These are phyloP conservation scores for Agapornis canus DNA, from an alignment of 2,797 vertebrate species.

Conservation along the genomic window DNA sequence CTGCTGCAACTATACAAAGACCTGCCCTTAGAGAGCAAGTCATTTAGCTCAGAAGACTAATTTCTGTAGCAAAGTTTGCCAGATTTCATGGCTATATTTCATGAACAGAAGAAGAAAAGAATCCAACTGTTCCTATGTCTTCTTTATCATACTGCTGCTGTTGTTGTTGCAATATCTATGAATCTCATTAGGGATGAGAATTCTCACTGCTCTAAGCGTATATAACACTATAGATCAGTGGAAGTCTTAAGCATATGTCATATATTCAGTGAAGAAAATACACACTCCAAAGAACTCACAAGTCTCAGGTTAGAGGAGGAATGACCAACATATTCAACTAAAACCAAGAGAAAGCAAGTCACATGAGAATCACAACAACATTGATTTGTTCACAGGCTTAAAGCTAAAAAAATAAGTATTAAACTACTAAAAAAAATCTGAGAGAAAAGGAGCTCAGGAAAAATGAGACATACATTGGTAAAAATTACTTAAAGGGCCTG, in stretches of 20 bases:
- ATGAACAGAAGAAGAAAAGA: not conserved
- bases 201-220: not conserved
- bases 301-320: not conserved
- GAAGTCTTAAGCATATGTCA: not conserved
- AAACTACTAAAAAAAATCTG: not conserved
- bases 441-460: not conserved
- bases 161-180: not conserved
- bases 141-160: not conserved
- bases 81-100: not conserved
- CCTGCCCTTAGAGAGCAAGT: not conserved
- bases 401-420: not conserved
- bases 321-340: not conserved
- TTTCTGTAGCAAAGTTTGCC: not conserved
- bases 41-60: not conserved
- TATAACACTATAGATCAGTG: not conserved
- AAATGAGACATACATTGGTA: not conserved
- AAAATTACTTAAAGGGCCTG: not conserved
- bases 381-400: not conserved
- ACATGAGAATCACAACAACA: not conserved
- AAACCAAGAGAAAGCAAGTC: not conserved
- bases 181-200: slow-evolving; percentile 4
- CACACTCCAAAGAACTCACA: not conserved
- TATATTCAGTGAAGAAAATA: not conserved
- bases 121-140: not conserved
- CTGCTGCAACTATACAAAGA: not conserved